Conservation (phyloP, 2,888 invertebrate genomes). For the Nasonovia ribisnigri region DNA sequence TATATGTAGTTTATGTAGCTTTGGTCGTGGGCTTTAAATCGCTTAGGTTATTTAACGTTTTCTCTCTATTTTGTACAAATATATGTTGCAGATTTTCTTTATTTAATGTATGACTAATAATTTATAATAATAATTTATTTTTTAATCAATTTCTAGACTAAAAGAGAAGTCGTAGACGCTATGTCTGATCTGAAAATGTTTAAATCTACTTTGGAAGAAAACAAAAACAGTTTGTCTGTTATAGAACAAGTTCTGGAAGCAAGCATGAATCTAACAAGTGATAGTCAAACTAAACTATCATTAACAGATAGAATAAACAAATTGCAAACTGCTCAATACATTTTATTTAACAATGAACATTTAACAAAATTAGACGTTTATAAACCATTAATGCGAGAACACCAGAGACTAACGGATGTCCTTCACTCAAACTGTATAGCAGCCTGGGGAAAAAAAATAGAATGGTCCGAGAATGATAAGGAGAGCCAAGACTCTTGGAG, state of each 20-base stretch:
- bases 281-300: conserved; percentile 68
- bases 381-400: conserved; percentile 67
- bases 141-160: conserved; percentile 71
- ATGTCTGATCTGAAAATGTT: conserved; percentile 76
- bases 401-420: conserved; percentile 46
- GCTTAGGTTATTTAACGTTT: neutral
- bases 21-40: neutral
- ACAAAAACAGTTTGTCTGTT: conserved; percentile 74
- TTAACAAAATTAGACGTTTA: conserved; percentile 74
- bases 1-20: neutral
- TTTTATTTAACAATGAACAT: conserved; percentile 70
- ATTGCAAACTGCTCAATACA: conserved; percentile 72
- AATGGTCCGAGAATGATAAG: conserved; percentile 60
- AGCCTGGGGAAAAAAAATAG: conserved; percentile 66
- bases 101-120: too few species aligned
- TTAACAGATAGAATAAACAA: conserved; percentile 41
- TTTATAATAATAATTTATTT: too few species aligned
- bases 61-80: neutral
- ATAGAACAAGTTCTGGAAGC: conserved; percentile 71
- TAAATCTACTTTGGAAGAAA: conserved; percentile 73
- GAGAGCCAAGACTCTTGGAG: conserved; percentile 66
- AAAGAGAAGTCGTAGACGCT: conserved; percentile 75
- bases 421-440: conserved; percentile 59
- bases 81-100: neutral
- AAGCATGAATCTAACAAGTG: conserved; percentile 70